These are phyloP conservation scores for Drosophila nr. perissopoda DNA, from an alignment of 2,888 invertebrate species.

Conservation along the genomic window DNA sequence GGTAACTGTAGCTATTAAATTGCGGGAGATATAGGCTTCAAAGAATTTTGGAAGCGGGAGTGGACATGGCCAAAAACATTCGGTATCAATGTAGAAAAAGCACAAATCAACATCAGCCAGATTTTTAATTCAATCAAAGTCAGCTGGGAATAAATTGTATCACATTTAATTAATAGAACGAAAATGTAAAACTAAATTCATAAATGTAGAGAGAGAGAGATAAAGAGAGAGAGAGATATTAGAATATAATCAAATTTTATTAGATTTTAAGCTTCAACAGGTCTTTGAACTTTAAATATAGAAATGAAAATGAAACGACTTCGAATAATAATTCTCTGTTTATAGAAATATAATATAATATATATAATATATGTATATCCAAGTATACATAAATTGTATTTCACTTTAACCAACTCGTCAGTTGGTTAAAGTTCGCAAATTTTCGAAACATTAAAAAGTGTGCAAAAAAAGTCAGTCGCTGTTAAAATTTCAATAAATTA, in stretches of 20 bases:
- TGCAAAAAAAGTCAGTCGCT: not conserved
- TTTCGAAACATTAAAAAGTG: not conserved
- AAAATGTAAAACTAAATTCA: slow-evolving; percentile 12
- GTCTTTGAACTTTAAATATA: not conserved
- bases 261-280: too few relatives aligned
- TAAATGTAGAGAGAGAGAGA: not conserved
- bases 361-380: not conserved
- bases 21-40: too few relatives aligned
- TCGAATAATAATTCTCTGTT: not conserved
- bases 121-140: slow-evolving; percentile 49
- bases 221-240: not conserved
- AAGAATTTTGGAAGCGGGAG: too few relatives aligned
- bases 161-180: slow-evolving; percentile 41
- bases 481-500: slow-evolving; percentile 39
- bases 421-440: not conserved
- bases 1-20: too few relatives aligned
- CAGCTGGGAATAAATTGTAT: slow-evolving; percentile 17
- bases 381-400: not conserved
- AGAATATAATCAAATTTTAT: not conserved
- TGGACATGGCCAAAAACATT: too few relatives aligned
- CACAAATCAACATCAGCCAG: slow-evolving; percentile 8
- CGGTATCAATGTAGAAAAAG: not conserved
- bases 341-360: not conserved
- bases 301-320: not conserved
- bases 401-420: too few relatives aligned